Percentiles rank a stretch among this genome's conserved stretches.
These are phyloP conservation scores for Linyphia triangularis DNA, from an alignment of 2,888 invertebrate species.

Conservation along the genomic window DNA sequence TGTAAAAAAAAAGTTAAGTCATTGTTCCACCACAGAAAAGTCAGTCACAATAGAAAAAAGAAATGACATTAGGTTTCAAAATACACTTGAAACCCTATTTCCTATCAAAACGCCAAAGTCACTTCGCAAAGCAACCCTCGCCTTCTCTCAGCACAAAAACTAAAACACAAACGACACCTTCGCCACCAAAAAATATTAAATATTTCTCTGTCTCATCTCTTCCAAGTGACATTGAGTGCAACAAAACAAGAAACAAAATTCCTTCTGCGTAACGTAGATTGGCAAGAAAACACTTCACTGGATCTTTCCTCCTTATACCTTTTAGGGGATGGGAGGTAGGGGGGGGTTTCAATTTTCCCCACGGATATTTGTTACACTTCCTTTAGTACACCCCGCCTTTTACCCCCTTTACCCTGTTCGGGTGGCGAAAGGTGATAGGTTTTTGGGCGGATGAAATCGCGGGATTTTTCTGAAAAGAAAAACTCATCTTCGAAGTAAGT, in stretches of 20 bases:
- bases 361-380: conserved; percentile 56
- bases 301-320: not conserved
- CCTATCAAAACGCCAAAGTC: not conserved
- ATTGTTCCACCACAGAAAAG: too few relatives aligned
- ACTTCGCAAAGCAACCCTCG: not conserved
- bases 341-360: conserved; percentile 58
- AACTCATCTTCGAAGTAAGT: conserved; percentile 22
- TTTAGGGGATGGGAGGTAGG: not conserved
- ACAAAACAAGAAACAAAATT: conserved; percentile 9
- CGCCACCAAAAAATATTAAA: conserved; percentile 4
- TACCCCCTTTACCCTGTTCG: not conserved
- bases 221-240: not conserved
- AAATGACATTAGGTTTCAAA: too few relatives aligned
- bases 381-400: not conserved
- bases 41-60: too few relatives aligned
- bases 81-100: too few relatives aligned
- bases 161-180: not conserved
- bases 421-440: conserved; percentile 49
- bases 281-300: conserved; percentile 3
- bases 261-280: not conserved
- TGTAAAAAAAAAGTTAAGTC: too few relatives aligned
- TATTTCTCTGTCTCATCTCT: not conserved
- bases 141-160: not conserved
- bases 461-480: not conserved
- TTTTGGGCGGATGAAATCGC: conserved; percentile 59